Percentiles rank a stretch among this genome's conserved stretches.
Conservation (phyloP, 2,113 vertebrate species). For the Hymenochirus boettgeri region DNA sequence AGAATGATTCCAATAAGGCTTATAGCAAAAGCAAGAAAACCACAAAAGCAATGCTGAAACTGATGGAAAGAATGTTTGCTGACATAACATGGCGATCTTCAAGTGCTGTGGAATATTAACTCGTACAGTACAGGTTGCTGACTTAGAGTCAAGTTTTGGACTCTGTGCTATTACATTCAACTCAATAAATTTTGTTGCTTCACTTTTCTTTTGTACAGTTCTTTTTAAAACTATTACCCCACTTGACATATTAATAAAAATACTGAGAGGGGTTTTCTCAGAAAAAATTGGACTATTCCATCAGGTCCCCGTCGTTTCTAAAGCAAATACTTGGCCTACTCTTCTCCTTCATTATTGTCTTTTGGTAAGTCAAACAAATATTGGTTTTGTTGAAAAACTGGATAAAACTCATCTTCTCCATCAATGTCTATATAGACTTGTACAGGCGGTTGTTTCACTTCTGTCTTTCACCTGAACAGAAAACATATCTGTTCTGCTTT, state of each 20-base stretch:
- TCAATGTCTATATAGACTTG: constrained; percentile 75
- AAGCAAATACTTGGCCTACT: constrained; percentile 80
- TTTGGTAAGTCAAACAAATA: constrained; percentile 78
- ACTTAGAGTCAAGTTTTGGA: constrained; percentile 74
- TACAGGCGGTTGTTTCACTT: constrained; percentile 67
- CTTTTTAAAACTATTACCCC: constrained; percentile 72
- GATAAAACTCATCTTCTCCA: constrained; percentile 85
- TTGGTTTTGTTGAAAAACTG: constrained; percentile 75
- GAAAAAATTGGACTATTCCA: constrained; percentile 75
- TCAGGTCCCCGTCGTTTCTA: constrained; percentile 81
- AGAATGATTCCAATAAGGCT: constrained; percentile 64
- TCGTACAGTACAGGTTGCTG: constrained; percentile 67
- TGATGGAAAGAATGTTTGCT: constrained; percentile 62
- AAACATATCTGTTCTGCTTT: constrained; percentile 72
- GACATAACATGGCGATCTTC: constrained; percentile 50
- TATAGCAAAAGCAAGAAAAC: constrained; percentile 67
- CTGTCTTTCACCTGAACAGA: constrained; percentile 83
- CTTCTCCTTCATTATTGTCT: constrained; percentile 59
- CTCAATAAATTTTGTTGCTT: constrained; percentile 57
- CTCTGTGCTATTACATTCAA: constrained; percentile 74
- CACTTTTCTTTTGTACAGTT: constrained; percentile 58
- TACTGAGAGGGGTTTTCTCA: constrained; percentile 68
- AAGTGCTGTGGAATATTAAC: constrained; percentile 73
- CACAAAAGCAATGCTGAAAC: constrained; percentile 59
- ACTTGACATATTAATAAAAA: constrained; percentile 78